A percentile compares a stretch with the other conserved stretches of the same genome.
Evolutionary conservation across 2,888 invertebrate species (phyloP).

Genomic region (Corythucha ciliata): DNA sequence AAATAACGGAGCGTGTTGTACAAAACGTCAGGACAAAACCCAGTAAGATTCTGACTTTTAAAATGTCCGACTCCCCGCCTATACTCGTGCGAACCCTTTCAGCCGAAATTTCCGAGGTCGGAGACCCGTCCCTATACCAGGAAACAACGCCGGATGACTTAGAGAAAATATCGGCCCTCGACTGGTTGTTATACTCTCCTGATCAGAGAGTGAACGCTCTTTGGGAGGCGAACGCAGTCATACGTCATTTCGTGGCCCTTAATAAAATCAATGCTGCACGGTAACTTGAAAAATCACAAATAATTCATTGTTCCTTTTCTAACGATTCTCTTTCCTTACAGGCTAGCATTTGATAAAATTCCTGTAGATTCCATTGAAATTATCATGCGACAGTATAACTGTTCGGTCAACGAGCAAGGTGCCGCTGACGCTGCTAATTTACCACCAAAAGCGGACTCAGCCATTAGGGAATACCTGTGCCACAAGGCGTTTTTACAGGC

Average conservation of each 20-base stretch:
- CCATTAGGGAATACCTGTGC: slow-evolving; percentile 74
- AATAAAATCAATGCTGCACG: slow-evolving; percentile 76
- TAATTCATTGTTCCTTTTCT: too few species aligned
- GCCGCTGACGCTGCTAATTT: slow-evolving; percentile 28
- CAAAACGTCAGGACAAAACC: slow-evolving; percentile 52
- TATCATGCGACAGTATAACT: slow-evolving; percentile 41
- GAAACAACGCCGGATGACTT: slow-evolving; percentile 59
- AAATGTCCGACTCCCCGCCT: neutral
- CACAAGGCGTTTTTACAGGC: slow-evolving; percentile 68
- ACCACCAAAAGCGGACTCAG: slow-evolving; percentile 40
- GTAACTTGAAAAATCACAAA: slow-evolving; percentile 44
- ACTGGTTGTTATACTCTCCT: slow-evolving; percentile 75
- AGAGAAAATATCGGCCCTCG: slow-evolving; percentile 65
- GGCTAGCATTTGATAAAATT: slow-evolving; percentile 40
- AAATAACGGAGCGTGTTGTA: slow-evolving; percentile 74
- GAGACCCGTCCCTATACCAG: slow-evolving; percentile 16
- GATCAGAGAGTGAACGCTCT: slow-evolving; percentile 71
- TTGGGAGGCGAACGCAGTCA: slow-evolving; percentile 79
- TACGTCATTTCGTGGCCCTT: slow-evolving; percentile 71
- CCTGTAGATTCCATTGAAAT: slow-evolving; percentile 55
- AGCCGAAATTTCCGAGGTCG: neutral
- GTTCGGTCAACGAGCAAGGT: slow-evolving; percentile 25
- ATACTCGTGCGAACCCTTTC: too few species aligned
- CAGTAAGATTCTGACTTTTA: too few species aligned
- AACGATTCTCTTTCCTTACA: slow-evolving; percentile 38